Conservation (phyloP, 1,140 invertebrate species). For the Drosophila malerkotliana region DNA sequence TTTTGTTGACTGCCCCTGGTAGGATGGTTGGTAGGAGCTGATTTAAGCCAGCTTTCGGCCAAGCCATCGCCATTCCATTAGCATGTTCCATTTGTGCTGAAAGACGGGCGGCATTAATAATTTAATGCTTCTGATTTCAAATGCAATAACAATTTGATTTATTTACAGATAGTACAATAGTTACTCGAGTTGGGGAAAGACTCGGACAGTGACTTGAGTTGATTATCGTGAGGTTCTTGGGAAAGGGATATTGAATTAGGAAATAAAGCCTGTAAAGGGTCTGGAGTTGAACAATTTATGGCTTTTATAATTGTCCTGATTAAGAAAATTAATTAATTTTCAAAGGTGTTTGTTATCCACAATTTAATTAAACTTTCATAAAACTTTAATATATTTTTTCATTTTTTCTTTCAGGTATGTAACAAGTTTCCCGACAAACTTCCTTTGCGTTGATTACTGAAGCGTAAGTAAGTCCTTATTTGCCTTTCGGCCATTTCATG, state of each 20-base stretch:
- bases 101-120: conserved; percentile 58
- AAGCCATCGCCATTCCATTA: conserved; percentile 38
- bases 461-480: conserved; percentile 58
- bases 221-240: conserved; percentile 12
- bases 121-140: conserved; percentile 49
- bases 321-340: conserved; percentile 20
- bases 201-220: neutral
- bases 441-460: conserved; percentile 42
- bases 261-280: neutral
- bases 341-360: neutral
- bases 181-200: neutral
- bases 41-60: conserved; percentile 26
- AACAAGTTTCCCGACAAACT: conserved; percentile 3
- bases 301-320: neutral
- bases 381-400: conserved; percentile 9
- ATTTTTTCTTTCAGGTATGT: conserved; percentile 62
- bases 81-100: conserved; percentile 30
- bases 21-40: conserved; percentile 40
- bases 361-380: neutral
- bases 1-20: conserved; percentile 62
- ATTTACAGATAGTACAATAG: conserved; percentile 48
- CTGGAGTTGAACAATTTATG: conserved; percentile 15
- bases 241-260: neutral
- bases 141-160: conserved; percentile 75
- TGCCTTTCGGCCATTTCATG: conserved; percentile 33